Base-by-base conservation (phyloP, 2,888 invertebrate genomes). In the Synergus gifuensis region DNA sequence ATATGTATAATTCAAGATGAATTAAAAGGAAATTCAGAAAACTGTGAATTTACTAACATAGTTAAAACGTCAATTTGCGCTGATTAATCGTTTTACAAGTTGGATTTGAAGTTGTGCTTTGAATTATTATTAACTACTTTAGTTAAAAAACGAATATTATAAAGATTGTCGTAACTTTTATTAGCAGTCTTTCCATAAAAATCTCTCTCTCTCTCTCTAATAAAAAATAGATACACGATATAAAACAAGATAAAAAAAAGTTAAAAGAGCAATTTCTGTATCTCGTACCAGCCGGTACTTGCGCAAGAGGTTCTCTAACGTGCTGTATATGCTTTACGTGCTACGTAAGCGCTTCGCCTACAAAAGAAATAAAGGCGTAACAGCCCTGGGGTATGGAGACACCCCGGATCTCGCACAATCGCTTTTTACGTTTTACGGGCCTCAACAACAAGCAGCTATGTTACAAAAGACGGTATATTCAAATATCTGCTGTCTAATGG, bases 401-500 rank as follows among this genome's bases (percentile, higher is more conserved):
- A 36, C 46, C 46, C 46, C 36, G 58, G 54, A 77, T 77, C 54
- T 77, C 28, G 46, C 18, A 78, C 64, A 77, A 76, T 76, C 69
- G 77, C 69, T 77, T 79, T 76, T 69, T 60, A 62, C 62, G 40
- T 49, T 79, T 79, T 77, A 79, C 49, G 60, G 49, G 60, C 42
- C 46, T 78, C 67, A 62, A 62, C 69, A 80, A 80, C 79, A 78
- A 58, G 76, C 40, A 79, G 49, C 54, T 66, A 46, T 54, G 63
- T 79, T 77, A 64, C 73, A 80, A 81, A 82, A 58, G 76, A 42
- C 44, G 76, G 44, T 76, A 80, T 78, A 79, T 82, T 83, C 80
- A 79, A 82, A 80, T 77, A 28, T 54, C 76, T 28, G 44, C n/a
- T 58, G 40, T 22, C 62, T 82, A 82, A 82, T 82, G 81, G 83